These are phyloP conservation scores for Camelus bactrianus DNA, from an alignment of 2,113 vertebrate genomes.

Conservation along the genomic window DNA sequence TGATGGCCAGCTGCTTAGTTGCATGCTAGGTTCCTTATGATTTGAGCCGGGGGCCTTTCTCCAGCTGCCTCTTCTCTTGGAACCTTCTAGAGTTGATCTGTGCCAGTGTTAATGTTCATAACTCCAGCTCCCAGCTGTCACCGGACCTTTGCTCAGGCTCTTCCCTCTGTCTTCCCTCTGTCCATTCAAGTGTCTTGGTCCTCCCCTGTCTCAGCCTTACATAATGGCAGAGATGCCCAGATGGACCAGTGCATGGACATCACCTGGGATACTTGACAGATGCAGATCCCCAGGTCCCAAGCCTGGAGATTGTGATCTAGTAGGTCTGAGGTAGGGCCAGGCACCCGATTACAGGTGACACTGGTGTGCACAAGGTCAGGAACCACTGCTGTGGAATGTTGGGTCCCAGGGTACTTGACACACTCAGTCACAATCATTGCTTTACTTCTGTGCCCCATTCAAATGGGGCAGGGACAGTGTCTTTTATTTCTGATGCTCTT, in stretches of 20 bases:
- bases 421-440: not conserved
- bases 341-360: not conserved
- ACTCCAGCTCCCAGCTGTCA: not conserved
- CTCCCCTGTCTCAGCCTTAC: not conserved
- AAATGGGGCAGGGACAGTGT: not conserved
- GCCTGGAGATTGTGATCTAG: not conserved
- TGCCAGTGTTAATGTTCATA: too few relatives aligned
- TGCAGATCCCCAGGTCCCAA: not conserved
- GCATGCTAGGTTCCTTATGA: not conserved
- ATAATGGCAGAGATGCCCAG: not conserved
- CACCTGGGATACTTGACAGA: not conserved
- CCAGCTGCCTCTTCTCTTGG: not conserved
- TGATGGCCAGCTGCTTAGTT: not conserved
- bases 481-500: not conserved
- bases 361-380: not conserved
- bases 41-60: not conserved
- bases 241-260: not conserved
- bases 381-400: not conserved
- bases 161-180: not conserved
- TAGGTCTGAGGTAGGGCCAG: not conserved
- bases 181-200: too few relatives aligned
- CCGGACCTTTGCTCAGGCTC: not conserved
- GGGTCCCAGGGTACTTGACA: not conserved
- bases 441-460: not conserved
- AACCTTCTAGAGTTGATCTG: not conserved